Conservation (phyloP, 2,797 vertebrate genomes). For the Darevskia nairensis region DNA sequence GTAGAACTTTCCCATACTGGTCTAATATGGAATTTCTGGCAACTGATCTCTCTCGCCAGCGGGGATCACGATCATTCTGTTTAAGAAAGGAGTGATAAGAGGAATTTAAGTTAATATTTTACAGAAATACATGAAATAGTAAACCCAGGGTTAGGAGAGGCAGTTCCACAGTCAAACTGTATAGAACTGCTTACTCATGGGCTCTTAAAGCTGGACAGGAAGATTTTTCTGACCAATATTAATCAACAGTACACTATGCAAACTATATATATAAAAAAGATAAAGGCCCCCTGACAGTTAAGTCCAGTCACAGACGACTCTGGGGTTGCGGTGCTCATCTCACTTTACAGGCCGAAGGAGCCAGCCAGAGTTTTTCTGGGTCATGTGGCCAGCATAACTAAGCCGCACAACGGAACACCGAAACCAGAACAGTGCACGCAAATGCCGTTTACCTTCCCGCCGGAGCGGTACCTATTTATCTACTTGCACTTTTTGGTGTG, state of each 20-base stretch:
- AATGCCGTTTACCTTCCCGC: too few species aligned
- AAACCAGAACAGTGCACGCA: too few species aligned
- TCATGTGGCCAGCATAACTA: too few species aligned
- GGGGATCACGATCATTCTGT: conserved; percentile 89
- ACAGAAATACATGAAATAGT: not conserved
- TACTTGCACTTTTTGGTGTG: too few species aligned
- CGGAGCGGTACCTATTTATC: too few species aligned
- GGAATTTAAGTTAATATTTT: not conserved
- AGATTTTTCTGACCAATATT: not conserved
- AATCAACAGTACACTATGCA: not conserved
- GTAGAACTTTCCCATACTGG: conserved; percentile 90
- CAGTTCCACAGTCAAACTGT: not conserved
- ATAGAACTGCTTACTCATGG: not conserved
- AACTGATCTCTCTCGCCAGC: conserved; percentile 86
- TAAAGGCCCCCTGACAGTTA: too few species aligned
- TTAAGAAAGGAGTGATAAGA: conserved; percentile 28
- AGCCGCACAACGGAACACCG: too few species aligned
- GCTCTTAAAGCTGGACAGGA: not conserved
- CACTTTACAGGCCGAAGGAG: too few species aligned
- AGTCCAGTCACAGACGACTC: too few species aligned
- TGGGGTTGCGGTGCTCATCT: too few species aligned
- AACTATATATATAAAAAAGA: too few species aligned
- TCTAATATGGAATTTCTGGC: conserved; percentile 91
- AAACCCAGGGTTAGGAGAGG: not conserved
- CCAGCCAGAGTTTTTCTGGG: too few species aligned